A percentile compares a stretch with the other conserved stretches of the same genome.
Conservation (phyloP, 2,888 invertebrate species). For the Callosobruchus maculatus region DNA sequence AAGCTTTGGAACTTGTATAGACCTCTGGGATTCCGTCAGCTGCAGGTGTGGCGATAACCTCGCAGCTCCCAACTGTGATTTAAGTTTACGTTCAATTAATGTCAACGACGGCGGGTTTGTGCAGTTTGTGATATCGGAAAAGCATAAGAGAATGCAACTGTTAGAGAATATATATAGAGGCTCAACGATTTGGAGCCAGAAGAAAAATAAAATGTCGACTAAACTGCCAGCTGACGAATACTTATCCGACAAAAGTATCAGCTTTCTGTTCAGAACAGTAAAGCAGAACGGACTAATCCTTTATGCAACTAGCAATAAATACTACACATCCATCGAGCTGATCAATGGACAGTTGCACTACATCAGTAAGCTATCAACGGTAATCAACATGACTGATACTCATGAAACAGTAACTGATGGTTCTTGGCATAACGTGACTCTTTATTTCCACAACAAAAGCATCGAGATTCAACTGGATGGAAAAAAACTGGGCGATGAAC, state of each 20-base stretch:
- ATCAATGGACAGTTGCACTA: conserved; percentile 74
- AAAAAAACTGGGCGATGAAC: conserved; percentile 71
- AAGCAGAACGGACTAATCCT: conserved; percentile 77
- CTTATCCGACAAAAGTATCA: conserved; percentile 66
- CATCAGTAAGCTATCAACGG: conserved; percentile 71
- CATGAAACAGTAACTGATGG: conserved; percentile 72
- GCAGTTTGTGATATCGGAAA: conserved; percentile 76
- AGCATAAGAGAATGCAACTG: conserved; percentile 81
- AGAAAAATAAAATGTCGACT: conserved; percentile 22
- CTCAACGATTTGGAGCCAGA: conserved; percentile 64
- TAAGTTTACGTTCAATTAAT: conserved; percentile 75
- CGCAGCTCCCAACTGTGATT: conserved; percentile 75
- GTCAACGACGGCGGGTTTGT: conserved; percentile 75
- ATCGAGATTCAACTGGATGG: conserved; percentile 71
- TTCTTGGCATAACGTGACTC: conserved; percentile 83
- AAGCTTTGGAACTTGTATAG: conserved; percentile 69
- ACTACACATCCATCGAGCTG: conserved; percentile 79
- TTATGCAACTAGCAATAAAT: conserved; percentile 82
- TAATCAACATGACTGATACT: conserved; percentile 78
- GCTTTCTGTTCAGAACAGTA: conserved; percentile 78
- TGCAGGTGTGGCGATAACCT: conserved; percentile 68
- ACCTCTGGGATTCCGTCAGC: conserved; percentile 76
- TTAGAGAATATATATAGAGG: conserved; percentile 75
- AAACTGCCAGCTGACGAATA: conserved; percentile 4
- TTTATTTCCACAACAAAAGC: conserved; percentile 67